Conservation (phyloP, 2,113 vertebrate genomes). For the Bos indicus region DNA sequence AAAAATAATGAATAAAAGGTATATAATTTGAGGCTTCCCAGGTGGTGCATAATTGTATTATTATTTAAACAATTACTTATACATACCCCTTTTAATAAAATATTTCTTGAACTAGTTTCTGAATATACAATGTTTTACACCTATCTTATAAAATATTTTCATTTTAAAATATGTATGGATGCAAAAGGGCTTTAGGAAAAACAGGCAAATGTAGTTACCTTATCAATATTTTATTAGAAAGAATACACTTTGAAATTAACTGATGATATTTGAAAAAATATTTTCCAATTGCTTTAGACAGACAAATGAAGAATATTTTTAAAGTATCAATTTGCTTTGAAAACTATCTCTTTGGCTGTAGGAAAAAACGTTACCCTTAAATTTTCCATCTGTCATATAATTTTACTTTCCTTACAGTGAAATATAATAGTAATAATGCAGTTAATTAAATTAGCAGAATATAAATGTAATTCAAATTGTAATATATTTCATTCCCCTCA, state of each 20-base stretch:
- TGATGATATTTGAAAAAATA: not conserved
- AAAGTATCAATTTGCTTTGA: not conserved
- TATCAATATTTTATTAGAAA: not conserved
- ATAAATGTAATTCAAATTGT: not conserved
- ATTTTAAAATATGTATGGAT: not conserved
- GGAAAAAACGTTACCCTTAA: not conserved
- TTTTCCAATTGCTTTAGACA: not conserved
- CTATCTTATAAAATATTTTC: not conserved
- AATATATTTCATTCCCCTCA: not conserved
- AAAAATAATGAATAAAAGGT: not conserved
- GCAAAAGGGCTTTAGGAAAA: not conserved
- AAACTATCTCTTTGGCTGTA: not conserved
- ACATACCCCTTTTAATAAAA: not conserved
- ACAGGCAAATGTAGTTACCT: not conserved
- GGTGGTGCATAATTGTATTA: not conserved
- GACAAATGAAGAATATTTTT: not conserved
- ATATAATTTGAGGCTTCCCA: not conserved
- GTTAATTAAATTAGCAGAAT: not conserved
- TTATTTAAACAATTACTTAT: not conserved
- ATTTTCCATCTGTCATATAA: not conserved
- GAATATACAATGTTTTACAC: not conserved
- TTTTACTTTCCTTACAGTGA: not conserved
- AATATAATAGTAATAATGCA: not conserved
- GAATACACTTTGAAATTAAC: not conserved
- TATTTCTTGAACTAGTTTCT: not conserved